Evolutionary conservation across 2,888 invertebrate genomes (phyloP), one percentile per base, ranked within the genome.

Genomic region (Augochlorella aurata): DNA sequence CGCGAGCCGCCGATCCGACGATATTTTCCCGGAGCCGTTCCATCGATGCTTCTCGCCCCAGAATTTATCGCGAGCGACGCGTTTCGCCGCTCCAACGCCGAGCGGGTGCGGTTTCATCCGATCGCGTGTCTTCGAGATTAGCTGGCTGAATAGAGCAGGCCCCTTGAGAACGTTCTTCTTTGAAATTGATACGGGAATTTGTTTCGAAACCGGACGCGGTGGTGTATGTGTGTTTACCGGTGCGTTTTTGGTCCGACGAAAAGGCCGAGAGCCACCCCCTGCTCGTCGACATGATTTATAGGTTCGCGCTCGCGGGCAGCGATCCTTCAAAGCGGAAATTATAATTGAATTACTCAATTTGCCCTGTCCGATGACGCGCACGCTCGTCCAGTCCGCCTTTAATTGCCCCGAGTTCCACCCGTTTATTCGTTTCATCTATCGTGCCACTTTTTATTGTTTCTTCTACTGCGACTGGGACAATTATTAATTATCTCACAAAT

Each of bases 21-120:
- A 79, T 79, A 74, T 78, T 71, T 74, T 47, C 38, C 66, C 29
- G 21, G 29, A 10, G 67, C 24, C 14, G 21, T 67, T 67, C 61
- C 61, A 29, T 71, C 67, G 67, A 77, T 68, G 45, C 71, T 45
- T 50, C 67, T 38, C 38, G 38, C 9, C 58, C 58, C 7, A 50
- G 71, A 77, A 77, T 80, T 80, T 79, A 79, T 67, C 71, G 66
- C 7, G 24, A 24, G n/a, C 49, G 9, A 5, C 38, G 38, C 38
- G 38, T 29, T 29, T 29, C 29, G 38, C 38, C 38, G 38, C 38
- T 1, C 5, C 16, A 47, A 21, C 38, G 47, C 47, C 58, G n/a
- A 29, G 58, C 21, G 54, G 44, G 44, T 9, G 44, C 68, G 73
- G 47, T 38, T 66, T 54, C 18, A 61, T 16, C 45, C 61, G 47